Conservation (phyloP, 2,797 vertebrate genomes). For the Melanotaenia trifasciata region DNA sequence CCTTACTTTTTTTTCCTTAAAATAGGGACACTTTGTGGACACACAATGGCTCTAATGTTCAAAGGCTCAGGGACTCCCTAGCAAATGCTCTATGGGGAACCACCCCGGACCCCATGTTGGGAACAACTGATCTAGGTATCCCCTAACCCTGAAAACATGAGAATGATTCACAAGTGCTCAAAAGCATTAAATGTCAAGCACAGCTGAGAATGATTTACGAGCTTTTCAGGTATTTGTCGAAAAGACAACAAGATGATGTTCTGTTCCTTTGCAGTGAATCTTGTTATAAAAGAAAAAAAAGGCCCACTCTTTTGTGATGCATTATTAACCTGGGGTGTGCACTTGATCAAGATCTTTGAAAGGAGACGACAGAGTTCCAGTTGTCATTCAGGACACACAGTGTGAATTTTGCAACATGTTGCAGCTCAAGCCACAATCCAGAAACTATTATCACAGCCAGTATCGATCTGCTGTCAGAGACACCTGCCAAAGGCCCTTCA, state of each 20-base stretch:
- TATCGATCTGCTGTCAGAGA: conserved; percentile 32
- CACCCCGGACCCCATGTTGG: no score
- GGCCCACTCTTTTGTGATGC: background rate
- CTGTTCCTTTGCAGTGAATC: no score
- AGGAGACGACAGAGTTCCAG: background rate
- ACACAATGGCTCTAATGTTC: no score
- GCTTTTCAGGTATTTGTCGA: background rate
- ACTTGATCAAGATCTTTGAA: no score
- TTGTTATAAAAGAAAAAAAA: no score
- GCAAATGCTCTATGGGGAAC: no score
- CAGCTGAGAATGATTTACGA: background rate
- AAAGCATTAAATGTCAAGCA: background rate
- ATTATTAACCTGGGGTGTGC: background rate
- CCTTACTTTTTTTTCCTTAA: no score
- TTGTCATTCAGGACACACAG: background rate
- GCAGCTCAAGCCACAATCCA: background rate
- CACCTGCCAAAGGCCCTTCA: conserved; percentile 24
- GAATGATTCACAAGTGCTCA: background rate
- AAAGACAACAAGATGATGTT: background rate
- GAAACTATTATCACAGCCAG: conserved; percentile 4
- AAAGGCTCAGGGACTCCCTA: no score
- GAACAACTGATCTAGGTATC: background rate
- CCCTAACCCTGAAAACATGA: background rate
- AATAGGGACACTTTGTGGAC: no score
- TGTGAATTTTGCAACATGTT: background rate